Conservation (phyloP, 2,113 vertebrate species). For the Dryoscopus gambensis region DNA sequence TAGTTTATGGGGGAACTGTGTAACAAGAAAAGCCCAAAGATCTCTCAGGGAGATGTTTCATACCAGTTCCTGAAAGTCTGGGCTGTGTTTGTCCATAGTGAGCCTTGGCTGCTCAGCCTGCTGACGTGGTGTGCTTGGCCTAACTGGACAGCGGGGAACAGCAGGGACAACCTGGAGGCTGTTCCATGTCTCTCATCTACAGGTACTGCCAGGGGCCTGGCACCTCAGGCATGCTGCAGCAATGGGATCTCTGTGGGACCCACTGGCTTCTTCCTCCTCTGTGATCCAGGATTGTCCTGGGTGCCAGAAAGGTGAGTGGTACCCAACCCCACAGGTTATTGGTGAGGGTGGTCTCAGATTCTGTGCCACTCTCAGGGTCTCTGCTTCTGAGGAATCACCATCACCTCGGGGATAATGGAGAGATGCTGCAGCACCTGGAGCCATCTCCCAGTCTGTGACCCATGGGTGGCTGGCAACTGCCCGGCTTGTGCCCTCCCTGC, state of each 20-base stretch:
- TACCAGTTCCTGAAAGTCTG: background rate
- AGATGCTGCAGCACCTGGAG: background rate
- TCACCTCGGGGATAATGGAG: accelerated
- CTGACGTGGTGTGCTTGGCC: accelerated
- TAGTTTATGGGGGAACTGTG: background rate
- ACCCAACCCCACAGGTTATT: accelerated
- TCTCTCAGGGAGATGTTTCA: background rate
- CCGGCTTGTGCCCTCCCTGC: accelerated
- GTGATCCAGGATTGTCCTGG: background rate
- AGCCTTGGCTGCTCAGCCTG: background rate
- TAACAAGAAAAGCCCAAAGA: background rate
- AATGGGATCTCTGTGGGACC: background rate
- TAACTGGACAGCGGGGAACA: background rate
- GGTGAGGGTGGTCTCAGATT: background rate
- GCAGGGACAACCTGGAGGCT: accelerated
- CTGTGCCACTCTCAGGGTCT: accelerated
- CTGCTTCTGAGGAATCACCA: background rate
- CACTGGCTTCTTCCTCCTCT: background rate
- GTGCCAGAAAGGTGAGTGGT: background rate
- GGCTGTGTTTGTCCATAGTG: background rate
- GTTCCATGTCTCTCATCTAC: background rate
- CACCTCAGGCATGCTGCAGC: background rate
- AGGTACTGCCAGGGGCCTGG: background rate
- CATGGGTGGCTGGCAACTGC: background rate
- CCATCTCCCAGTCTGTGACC: background rate